Conservation (phyloP, 2,888 invertebrate genomes). For the Alloscopus bannaensis region DNA sequence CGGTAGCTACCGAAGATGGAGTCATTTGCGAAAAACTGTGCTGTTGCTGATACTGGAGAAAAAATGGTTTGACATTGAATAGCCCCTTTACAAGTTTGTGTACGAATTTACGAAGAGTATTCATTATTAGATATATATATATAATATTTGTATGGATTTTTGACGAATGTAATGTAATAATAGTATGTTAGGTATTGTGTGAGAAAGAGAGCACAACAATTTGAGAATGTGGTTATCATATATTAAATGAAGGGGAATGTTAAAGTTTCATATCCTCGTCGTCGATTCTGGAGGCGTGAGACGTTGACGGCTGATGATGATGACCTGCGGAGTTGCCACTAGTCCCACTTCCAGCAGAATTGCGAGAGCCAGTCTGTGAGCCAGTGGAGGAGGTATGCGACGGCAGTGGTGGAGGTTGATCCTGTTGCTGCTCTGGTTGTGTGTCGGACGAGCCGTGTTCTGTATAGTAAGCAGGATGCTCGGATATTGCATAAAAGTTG, state of each 20-base stretch:
- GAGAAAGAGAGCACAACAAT: constrained; percentile 55
- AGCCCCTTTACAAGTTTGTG: too few relatives aligned
- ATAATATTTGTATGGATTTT: background rate
- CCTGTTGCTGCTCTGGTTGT: constrained; percentile 40
- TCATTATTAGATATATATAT: background rate
- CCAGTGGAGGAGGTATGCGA: constrained; percentile 62
- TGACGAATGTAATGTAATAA: constrained; percentile 24
- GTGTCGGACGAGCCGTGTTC: constrained; percentile 76
- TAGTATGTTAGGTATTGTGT: constrained; percentile 56
- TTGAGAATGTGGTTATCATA: constrained; percentile 50
- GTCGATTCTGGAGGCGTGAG: constrained; percentile 65
- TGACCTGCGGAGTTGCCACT: constrained; percentile 35
- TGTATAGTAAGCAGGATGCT: constrained; percentile 95
- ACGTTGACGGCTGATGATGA: constrained; percentile 59
- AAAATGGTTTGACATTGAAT: too few relatives aligned
- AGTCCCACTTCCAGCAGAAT: constrained; percentile 45
- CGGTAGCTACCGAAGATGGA: too few relatives aligned
- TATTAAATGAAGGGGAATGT: constrained; percentile 58
- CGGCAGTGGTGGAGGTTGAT: constrained; percentile 64
- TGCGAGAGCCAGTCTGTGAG: constrained; percentile 64
- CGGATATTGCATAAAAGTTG: constrained; percentile 95
- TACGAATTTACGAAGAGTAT: constrained; percentile 10
- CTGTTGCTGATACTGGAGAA: too few relatives aligned
- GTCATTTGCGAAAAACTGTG: too few relatives aligned
- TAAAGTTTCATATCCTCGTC: constrained; percentile 73